Percentiles rank a stretch among this genome's conserved stretches.
Evolutionary conservation across 2,113 vertebrate genomes (phyloP).

Genomic region (Seriola aureovittata): DNA sequence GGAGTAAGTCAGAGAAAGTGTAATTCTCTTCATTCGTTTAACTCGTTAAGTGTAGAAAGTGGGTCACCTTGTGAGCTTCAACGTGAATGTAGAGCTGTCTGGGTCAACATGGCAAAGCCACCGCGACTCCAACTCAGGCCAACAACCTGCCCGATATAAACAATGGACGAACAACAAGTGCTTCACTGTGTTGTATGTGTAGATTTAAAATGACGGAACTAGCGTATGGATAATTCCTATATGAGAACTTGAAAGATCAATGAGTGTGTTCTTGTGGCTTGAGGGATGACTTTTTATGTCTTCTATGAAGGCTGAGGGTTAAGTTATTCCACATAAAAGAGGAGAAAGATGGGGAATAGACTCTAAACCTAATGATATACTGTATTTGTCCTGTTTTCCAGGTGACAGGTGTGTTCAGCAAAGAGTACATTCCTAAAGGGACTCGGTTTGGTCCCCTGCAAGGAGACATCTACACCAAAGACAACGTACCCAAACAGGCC

Average conservation of each 20-base stretch:
- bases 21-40: conserved; percentile 73
- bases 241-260: not conserved
- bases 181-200: not conserved
- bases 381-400: conserved; percentile 55
- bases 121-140: not conserved
- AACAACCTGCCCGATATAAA: conserved; percentile 4
- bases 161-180: not conserved
- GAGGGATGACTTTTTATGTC: not conserved
- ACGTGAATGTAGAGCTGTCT: conserved; percentile 37
- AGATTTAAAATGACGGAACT: not conserved
- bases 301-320: not conserved
- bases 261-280: not conserved
- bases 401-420: conserved; percentile 86
- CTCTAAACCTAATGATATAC: not conserved
- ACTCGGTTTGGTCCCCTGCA: conserved; percentile 85
- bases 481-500: conserved; percentile 82
- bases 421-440: conserved; percentile 86
- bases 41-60: conserved; percentile 66
- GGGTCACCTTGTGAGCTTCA: conserved; percentile 60
- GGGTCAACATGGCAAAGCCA: conserved; percentile 51
- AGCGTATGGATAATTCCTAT: fast-evolving
- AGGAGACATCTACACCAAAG: conserved; percentile 85
- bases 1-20: conserved; percentile 76
- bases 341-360: not conserved
- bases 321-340: not conserved